Conservation (phyloP, 2,888 invertebrate genomes). For the Xestia c-nigrum region DNA sequence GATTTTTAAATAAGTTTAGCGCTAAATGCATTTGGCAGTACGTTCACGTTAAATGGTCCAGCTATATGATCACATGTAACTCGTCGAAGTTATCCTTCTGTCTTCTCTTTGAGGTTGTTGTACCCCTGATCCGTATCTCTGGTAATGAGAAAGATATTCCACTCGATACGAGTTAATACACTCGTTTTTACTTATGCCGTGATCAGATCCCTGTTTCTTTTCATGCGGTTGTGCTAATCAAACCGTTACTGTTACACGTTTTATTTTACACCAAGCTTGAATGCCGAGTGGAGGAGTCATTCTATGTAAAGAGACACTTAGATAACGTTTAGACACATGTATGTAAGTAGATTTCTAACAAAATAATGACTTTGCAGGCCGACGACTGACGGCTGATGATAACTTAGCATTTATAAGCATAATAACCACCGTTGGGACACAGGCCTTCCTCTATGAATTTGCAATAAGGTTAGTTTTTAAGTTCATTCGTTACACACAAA, state of each 20-base stretch:
- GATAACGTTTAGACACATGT: neutral
- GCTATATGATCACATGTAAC: neutral
- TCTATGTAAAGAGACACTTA: neutral
- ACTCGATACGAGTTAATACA: slow-evolving; percentile 62
- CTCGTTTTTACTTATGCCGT: slow-evolving; percentile 56
- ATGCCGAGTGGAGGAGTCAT: neutral
- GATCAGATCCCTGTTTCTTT: slow-evolving; percentile 40
- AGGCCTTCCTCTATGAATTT: neutral
- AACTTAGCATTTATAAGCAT: neutral
- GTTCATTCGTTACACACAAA: no score
- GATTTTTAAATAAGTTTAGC: neutral
- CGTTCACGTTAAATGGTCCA: neutral
- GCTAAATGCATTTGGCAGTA: neutral
- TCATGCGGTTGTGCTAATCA: slow-evolving; percentile 15
- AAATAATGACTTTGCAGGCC: no score
- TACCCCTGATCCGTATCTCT: slow-evolving; percentile 52
- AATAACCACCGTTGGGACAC: neutral
- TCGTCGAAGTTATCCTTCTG: slow-evolving; percentile 31
- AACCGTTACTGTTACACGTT: slow-evolving; percentile 17
- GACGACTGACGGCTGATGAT: no score
- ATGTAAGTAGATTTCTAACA: neutral
- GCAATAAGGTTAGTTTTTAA: neutral
- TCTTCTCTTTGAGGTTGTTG: fast-evolving
- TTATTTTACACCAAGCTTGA: slow-evolving; percentile 22
- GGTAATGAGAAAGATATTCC: slow-evolving; percentile 61